Percentiles rank a stretch among this genome's conserved stretches.
These are phyloP conservation scores for Philaenus spumarius DNA, from an alignment of 1,140 invertebrate genomes.

Conservation along the genomic window DNA sequence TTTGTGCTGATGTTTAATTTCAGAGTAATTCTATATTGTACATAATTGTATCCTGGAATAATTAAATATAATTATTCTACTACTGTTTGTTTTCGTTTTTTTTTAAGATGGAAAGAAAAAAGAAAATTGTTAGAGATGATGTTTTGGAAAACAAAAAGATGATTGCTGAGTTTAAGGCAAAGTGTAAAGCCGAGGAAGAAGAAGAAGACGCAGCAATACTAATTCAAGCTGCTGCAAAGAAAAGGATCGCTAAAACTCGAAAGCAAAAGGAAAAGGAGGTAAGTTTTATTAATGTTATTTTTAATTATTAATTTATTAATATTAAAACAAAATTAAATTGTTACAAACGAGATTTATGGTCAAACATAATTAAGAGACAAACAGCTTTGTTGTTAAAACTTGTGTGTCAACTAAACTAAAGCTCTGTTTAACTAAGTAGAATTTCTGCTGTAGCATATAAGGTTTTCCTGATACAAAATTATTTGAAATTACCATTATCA, in stretches of 20 bases:
- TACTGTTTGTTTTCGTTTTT: too few relatives aligned
- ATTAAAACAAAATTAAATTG: neutral
- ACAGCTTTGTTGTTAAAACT: neutral
- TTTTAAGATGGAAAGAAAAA: conserved; percentile 19
- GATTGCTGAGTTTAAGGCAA: conserved; percentile 10
- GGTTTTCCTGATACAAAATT: too few relatives aligned
- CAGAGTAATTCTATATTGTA: too few relatives aligned
- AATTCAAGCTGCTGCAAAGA: conserved; percentile 21
- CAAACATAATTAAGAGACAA: too few relatives aligned
- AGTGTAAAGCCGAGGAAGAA: conserved; percentile 15
- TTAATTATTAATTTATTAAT: neutral
- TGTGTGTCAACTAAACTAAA: neutral
- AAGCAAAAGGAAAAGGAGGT: conserved; percentile 23
- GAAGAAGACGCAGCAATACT: conserved; percentile 23
- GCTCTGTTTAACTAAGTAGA: neutral
- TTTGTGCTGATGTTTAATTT: too few relatives aligned
- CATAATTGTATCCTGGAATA: too few relatives aligned
- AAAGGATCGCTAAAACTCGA: conserved; percentile 18
- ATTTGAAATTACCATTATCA: too few relatives aligned
- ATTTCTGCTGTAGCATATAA: too few relatives aligned
- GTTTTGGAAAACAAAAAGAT: conserved; percentile 15
- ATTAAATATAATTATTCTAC: too few relatives aligned
- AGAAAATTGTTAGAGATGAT: conserved; percentile 12
- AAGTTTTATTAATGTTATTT: too few relatives aligned
- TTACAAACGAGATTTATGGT: too few relatives aligned